phyloP scores from a whole-genome alignment of 2,797 vertebrate genomes.

The Arvicola amphibius region DNA sequence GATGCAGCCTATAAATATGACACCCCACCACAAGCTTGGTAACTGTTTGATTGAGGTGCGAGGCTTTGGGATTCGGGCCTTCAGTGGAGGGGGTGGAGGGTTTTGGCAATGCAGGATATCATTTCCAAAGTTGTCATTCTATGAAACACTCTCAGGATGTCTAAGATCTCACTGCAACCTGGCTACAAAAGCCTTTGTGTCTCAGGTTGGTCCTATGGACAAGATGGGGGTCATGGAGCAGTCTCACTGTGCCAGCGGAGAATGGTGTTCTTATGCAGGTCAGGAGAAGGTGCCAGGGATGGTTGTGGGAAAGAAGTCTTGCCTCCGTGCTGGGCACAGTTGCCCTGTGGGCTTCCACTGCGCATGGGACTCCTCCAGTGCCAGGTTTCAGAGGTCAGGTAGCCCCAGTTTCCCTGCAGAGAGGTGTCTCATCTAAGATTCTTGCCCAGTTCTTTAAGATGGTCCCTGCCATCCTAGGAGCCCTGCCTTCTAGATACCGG shows the following conservation, averaged over 20 bases:
- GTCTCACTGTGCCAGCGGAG: background rate
- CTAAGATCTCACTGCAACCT: background rate
- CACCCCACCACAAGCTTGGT: background rate
- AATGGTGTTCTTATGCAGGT: background rate
- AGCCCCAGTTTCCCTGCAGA: background rate
- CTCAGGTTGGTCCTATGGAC: background rate
- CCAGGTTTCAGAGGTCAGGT: fast-evolving
- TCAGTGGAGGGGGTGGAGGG: background rate
- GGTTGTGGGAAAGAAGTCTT: background rate
- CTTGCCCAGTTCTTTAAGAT: background rate
- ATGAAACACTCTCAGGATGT: background rate
- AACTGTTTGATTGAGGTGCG: background rate
- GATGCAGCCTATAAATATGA: background rate
- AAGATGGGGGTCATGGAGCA: background rate
- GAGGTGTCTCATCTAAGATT: background rate
- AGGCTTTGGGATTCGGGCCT: background rate
- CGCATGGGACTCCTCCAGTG: background rate
- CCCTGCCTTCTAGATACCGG: background rate
- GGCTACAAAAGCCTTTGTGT: background rate
- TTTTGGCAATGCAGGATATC: background rate
- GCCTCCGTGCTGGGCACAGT: background rate
- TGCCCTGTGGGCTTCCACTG: background rate
- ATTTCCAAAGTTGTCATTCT: background rate
- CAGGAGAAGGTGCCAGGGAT: too few species aligned
- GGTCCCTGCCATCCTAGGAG: background rate